Conservation (phyloP, 1,140 invertebrate genomes). For the Panagrolaimus sp. region DNA sequence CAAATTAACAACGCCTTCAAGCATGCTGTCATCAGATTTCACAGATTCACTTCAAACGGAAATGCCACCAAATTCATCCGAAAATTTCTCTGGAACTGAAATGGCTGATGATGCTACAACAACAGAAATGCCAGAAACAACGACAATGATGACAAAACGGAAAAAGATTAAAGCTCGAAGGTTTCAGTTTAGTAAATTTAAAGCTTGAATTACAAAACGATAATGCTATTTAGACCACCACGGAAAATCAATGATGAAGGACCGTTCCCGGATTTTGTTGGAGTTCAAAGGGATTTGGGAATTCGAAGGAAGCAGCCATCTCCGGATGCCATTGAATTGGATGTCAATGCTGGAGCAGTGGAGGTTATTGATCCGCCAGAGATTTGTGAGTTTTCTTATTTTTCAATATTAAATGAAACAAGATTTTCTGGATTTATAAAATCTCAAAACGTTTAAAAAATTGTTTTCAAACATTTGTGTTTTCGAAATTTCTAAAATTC, state of each 20-base stretch:
- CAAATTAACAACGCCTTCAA: too few species aligned
- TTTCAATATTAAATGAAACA: too few species aligned
- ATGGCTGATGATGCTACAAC: too few species aligned
- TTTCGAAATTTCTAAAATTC: too few species aligned
- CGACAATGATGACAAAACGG: not conserved
- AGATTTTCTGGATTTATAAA: too few species aligned
- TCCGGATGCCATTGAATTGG: conserved; percentile 12
- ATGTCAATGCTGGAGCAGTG: conserved; percentile 19
- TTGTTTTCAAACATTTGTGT: too few species aligned
- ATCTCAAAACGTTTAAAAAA: too few species aligned
- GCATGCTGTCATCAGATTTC: too few species aligned
- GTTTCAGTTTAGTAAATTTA: conserved; percentile 1
- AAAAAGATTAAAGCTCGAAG: conserved; percentile 4
- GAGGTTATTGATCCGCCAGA: conserved; percentile 22
- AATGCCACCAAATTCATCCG: too few species aligned
- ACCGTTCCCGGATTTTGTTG: not conserved
- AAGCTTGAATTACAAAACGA: not conserved
- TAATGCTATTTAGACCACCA: not conserved
- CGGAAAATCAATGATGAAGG: not conserved
- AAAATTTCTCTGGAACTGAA: too few species aligned
- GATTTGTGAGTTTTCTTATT: not conserved
- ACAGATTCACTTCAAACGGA: too few species aligned
- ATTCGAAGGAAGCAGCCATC: conserved; percentile 11
- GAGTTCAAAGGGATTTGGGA: not conserved
- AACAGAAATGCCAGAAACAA: too few species aligned